Conservation (phyloP, 1,140 invertebrate species). For the Pseudomyrmex dendroicus region DNA sequence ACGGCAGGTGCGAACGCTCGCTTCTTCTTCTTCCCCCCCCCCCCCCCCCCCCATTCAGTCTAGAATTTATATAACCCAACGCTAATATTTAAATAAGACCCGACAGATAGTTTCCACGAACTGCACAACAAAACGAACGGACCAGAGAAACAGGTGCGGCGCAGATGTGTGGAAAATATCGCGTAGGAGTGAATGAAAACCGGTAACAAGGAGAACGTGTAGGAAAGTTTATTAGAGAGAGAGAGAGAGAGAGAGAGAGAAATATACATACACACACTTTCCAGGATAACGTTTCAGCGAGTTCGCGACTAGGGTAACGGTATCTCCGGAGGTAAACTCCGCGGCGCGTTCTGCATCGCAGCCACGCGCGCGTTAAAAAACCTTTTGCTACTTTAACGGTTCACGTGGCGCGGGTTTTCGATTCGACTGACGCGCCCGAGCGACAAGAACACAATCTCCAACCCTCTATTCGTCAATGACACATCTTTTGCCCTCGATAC, state of each 20-base stretch:
- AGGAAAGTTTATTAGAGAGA: no score
- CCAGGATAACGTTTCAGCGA: neutral
- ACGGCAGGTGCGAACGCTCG: conserved; percentile 42
- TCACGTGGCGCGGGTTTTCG: conserved; percentile 60
- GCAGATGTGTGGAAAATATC: no score
- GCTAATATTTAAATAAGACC: no score
- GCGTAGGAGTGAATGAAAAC: no score
- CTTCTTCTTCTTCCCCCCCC: conserved; percentile 33
- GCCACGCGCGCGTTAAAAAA: conserved; percentile 44
- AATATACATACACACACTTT: no score
- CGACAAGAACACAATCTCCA: conserved; percentile 9
- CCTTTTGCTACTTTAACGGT: conserved; percentile 65
- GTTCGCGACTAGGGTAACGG: conserved; percentile 63
- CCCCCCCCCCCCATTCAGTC: no score
- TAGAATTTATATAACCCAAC: no score
- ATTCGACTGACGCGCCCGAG: conserved; percentile 26
- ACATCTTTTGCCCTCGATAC: neutral
- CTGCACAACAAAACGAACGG: no score
- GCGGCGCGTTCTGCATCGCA: conserved; percentile 39
- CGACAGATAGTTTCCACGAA: no score
- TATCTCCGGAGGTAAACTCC: conserved; percentile 53
- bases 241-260: no score
- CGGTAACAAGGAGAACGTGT: no score
- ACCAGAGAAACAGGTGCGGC: no score
- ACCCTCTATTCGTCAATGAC: conserved; percentile 41